Evolutionary conservation across 2,797 vertebrate species (phyloP).

Genomic region (Thamnophis elegans): DNA sequence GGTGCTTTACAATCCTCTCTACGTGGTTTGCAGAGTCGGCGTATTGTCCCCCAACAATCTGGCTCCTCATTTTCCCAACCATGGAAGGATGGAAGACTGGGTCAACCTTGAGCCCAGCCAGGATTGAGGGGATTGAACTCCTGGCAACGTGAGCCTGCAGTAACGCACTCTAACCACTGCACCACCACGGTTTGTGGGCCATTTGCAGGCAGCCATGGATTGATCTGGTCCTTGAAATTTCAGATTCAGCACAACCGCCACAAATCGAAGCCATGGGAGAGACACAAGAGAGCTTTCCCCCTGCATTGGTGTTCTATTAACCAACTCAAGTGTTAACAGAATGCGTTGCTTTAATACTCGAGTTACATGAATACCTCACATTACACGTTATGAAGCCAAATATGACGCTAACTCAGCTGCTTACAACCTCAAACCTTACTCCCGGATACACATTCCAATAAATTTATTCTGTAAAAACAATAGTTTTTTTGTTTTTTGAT

Average conservation of each 20-base stretch:
- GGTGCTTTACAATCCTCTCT: not conserved
- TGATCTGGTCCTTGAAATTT: not conserved
- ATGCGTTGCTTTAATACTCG: slow-evolving; percentile 79
- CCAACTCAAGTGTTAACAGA: slow-evolving; percentile 75
- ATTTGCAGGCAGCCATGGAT: not conserved
- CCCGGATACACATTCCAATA: slow-evolving; percentile 87
- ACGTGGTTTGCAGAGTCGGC: not conserved
- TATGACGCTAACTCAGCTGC: slow-evolving; percentile 76
- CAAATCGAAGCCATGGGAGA: slow-evolving; percentile 51
- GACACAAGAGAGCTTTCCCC: slow-evolving; percentile 68
- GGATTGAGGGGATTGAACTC: not conserved
- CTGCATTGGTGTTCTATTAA: slow-evolving; percentile 71
- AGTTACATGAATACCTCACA: slow-evolving; percentile 80
- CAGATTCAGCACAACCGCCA: not conserved
- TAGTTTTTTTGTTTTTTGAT: slow-evolving; percentile 78
- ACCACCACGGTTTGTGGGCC: not conserved
- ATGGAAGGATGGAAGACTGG: not conserved
- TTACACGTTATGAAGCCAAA: slow-evolving; percentile 79
- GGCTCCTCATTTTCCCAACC: not conserved
- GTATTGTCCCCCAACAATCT: not conserved
- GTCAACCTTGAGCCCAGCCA: not conserved
- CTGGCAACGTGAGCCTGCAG: not conserved
- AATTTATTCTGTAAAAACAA: slow-evolving; percentile 99
- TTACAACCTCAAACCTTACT: slow-evolving; percentile 80
- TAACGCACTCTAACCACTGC: not conserved